Percentiles rank a stretch among this genome's conserved stretches.
Evolutionary conservation across 2,888 invertebrate species (phyloP).

Genomic region (Cosmia pyralina): DNA sequence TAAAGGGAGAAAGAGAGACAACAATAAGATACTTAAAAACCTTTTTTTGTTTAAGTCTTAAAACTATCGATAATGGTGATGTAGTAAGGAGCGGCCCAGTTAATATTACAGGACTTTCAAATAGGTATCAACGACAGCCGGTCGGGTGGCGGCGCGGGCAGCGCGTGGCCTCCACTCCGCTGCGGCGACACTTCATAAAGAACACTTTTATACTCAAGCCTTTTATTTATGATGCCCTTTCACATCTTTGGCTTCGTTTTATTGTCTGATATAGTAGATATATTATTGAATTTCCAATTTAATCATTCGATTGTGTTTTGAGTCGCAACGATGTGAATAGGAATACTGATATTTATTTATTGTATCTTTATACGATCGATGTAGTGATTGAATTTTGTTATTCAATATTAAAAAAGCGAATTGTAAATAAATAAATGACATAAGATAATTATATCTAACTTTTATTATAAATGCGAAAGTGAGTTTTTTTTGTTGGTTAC

Average conservation of each 20-base stretch:
- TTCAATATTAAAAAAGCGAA: slow-evolving; percentile 18
- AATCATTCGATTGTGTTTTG: slow-evolving; percentile 64
- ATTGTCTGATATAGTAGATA: slow-evolving; percentile 78
- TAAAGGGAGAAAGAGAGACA: not conserved
- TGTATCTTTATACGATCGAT: slow-evolving; percentile 8
- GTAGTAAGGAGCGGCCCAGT: slow-evolving; percentile 73
- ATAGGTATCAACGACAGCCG: slow-evolving; percentile 87
- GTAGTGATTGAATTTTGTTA: slow-evolving; percentile 33
- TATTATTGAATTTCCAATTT: slow-evolving; percentile 80
- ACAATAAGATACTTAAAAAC: not conserved
- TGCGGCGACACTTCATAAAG: slow-evolving; percentile 89
- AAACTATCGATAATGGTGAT: slow-evolving; percentile 76
- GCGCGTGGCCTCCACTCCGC: slow-evolving; percentile 71
- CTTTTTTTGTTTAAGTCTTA: not conserved
- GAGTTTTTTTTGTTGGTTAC: no score
- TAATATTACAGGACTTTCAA: slow-evolving; percentile 88
- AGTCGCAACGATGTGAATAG: slow-evolving; percentile 36
- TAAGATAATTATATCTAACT: not conserved
- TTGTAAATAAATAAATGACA: slow-evolving; percentile 32
- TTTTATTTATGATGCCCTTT: slow-evolving; percentile 88
- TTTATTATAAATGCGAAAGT: no score
- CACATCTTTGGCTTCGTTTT: slow-evolving; percentile 84
- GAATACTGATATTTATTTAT: slow-evolving; percentile 36
- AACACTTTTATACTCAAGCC: slow-evolving; percentile 88
- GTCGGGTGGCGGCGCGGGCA: slow-evolving; percentile 64